These are phyloP conservation scores for Eupithecia vulgata DNA, from an alignment of 2,888 invertebrate species.

Conservation along the genomic window DNA sequence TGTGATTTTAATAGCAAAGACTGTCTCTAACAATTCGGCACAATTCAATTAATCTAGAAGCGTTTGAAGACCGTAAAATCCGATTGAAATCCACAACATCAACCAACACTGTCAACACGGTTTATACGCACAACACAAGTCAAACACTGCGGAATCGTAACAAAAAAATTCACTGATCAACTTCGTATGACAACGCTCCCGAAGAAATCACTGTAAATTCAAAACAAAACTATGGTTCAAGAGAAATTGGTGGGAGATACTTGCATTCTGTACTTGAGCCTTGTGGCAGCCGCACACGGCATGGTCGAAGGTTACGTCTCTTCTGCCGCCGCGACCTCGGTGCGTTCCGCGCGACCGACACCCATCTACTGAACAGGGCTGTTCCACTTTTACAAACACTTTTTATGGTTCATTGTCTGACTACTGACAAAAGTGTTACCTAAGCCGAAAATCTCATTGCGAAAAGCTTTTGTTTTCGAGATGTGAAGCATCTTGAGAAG, in stretches of 20 bases:
- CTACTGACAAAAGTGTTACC: constrained; percentile 60
- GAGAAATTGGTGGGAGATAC: constrained; percentile 56
- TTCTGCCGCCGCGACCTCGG: constrained; percentile 56
- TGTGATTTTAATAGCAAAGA: neutral
- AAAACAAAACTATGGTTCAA: constrained; percentile 6
- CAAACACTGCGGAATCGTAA: constrained; percentile 9
- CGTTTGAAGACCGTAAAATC: constrained; percentile 6
- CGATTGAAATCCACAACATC: constrained; percentile 4
- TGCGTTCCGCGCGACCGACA: constrained; percentile 72
- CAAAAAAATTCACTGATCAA: neutral
- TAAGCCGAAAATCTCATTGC: constrained; percentile 61
- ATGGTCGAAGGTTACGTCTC: constrained; percentile 67
- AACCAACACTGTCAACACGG: neutral
- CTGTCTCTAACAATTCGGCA: neutral
- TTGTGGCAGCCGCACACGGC: constrained; percentile 73
- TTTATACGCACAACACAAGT: constrained; percentile 8
- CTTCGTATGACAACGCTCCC: neutral
- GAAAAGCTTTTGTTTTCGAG: constrained; percentile 58
- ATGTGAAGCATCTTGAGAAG: constrained; percentile 33
- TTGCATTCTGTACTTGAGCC: constrained; percentile 77
- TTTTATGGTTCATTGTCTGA: constrained; percentile 76
- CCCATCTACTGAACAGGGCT: constrained; percentile 74
- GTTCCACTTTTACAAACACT: constrained; percentile 64
- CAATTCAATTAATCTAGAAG: neutral
- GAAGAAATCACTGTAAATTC: constrained; percentile 12